These are phyloP conservation scores for Harpagifer antarcticus DNA, from an alignment of 2,797 vertebrate species.

Conservation along the genomic window DNA sequence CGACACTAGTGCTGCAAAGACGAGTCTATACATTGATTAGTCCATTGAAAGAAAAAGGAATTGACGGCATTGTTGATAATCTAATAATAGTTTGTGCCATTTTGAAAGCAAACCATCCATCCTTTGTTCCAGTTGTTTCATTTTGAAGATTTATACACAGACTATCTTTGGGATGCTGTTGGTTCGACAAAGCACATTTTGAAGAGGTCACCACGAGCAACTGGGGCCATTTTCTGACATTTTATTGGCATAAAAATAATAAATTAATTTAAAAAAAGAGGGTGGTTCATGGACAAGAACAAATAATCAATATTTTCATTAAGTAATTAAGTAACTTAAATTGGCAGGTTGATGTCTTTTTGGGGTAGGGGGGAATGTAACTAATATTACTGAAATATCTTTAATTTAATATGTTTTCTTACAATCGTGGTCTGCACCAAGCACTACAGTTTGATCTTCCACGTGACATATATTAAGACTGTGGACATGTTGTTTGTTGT, in stretches of 20 bases:
- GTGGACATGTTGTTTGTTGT: neutral
- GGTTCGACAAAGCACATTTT: neutral
- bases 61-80: neutral
- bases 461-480: neutral
- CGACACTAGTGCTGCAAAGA: neutral
- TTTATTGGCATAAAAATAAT: neutral
- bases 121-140: too few species aligned
- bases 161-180: neutral
- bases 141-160: neutral
- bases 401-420: too few species aligned
- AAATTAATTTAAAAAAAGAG: neutral
- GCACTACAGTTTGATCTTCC: neutral
- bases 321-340: neutral
- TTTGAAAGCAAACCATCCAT: neutral
- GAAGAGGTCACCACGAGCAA: too few species aligned
- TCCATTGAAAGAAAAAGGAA: neutral
- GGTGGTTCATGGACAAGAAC: neutral
- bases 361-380: too few species aligned
- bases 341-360: neutral
- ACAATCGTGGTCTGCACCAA: neutral
- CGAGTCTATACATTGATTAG: neutral
- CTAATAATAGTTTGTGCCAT: neutral
- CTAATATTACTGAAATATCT: too few species aligned
- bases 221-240: too few species aligned
- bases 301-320: neutral